Evolutionary conservation across 1,140 invertebrate genomes (phyloP).

Genomic region (Drosophila truncata): DNA sequence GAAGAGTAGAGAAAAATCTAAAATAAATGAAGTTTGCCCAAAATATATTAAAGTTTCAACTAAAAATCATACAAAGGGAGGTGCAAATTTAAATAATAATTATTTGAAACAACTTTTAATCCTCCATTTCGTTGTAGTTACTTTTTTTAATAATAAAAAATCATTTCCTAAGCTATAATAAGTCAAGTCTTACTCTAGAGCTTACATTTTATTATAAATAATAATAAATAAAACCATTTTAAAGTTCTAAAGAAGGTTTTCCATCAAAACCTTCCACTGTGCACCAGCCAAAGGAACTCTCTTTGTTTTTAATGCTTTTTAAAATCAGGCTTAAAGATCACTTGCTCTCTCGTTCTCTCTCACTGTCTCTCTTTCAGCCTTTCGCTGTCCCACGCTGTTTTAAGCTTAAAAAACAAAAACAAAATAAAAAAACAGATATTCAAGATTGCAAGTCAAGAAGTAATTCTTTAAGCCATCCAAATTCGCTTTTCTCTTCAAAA

Average conservation of each 20-base stretch:
- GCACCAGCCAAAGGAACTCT: conserved; percentile 14
- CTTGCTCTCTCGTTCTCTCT: conserved; percentile 12
- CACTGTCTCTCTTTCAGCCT: neutral
- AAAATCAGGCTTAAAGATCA: conserved; percentile 31
- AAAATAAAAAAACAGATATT: conserved; percentile 1
- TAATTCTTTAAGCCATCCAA: conserved; percentile 9
- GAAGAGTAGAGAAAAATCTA: neutral
- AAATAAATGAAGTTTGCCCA: neutral
- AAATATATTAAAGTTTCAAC: neutral
- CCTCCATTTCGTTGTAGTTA: neutral
- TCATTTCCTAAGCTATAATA: no score
- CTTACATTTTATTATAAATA: no score
- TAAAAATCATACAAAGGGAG: neutral
- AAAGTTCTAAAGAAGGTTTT: neutral
- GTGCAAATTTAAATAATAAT: no score
- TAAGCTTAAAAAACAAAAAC: conserved; percentile 10
- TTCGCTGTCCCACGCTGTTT: conserved; percentile 5
- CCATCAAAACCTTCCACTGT: neutral
- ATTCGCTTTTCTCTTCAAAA: neutral
- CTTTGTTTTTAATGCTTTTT: conserved; percentile 23
- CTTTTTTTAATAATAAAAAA: no score
- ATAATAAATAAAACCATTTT: no score
- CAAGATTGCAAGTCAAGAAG: conserved; percentile 2
- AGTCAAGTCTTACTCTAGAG: no score
- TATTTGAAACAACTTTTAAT: neutral